Evolutionary conservation across 2,797 vertebrate species (phyloP), one percentile per base, ranked within the genome.

Genomic region (Saguinus oedipus): DNA sequence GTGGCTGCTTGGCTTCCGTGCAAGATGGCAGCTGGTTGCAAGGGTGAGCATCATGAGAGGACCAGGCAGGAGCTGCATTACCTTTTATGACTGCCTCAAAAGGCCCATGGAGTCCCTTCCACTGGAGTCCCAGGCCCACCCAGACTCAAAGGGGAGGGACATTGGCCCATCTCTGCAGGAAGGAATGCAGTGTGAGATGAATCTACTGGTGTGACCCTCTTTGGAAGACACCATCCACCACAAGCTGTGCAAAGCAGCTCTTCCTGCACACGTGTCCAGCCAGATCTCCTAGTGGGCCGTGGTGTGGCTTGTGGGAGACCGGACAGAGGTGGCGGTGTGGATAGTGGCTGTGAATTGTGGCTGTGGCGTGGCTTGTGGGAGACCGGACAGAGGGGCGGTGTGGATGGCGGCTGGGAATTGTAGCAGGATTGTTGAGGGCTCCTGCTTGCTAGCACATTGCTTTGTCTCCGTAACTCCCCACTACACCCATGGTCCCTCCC

Each of bases 21-120:
- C 4, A 68, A 4, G 1, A 2, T 14, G 74, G 81, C 0, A 4
- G 68, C 57, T 0, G 0, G 39, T 15, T 36, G 27, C 42, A 61
- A 50, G n/a, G 13, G 53, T 50, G 53, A 42, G 2, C 5, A 5
- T 46, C 78, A 33, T 2, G 13, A n/a, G 53, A 33, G 68, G 53
- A 24, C 64, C 55, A 17, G 83, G 20, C 12, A 22, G 78, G n/a
- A 42, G 33, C 20, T 22, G 19, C 4, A 5, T 11, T 42, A 12
- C 48, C 39, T 53, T 17, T 70, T 10, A 15, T 55, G 90, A 64
- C 46, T 55, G 55, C 20, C 57, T 50, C 76, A 7, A 26, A 20
- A n/a, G 64, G 64, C 61, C 13, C 15, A 2, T 4, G 36, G 33
- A 17, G 13, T 55, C 33, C 22, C 39, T 88, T n/a, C 53, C 36